These are phyloP conservation scores for Aphelocoma californica DNA, from an alignment of 2,797 vertebrate genomes.

Conservation along the genomic window DNA sequence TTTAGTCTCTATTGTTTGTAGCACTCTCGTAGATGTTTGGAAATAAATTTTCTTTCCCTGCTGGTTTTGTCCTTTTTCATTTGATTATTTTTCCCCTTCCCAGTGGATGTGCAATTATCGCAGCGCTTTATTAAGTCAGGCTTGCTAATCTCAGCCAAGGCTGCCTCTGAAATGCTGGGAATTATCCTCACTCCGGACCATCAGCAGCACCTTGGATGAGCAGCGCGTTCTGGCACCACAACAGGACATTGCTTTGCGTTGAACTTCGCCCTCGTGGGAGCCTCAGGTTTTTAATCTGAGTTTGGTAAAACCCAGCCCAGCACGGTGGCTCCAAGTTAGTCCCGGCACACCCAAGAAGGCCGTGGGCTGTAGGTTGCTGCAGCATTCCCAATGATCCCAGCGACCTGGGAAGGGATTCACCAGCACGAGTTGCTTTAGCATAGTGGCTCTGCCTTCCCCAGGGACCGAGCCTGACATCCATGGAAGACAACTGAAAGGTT, in stretches of 20 bases:
- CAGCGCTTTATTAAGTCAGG: not conserved
- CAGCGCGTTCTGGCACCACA: not conserved
- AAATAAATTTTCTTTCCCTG: conserved; percentile 79
- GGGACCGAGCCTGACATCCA: not conserved
- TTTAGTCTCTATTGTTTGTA: conserved; percentile 75
- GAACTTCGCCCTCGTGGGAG: not conserved
- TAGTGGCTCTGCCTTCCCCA: not conserved
- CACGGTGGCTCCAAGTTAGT: rapidly evolving
- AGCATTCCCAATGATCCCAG: not conserved
- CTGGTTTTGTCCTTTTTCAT: conserved; percentile 74
- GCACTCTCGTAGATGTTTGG: conserved; percentile 69
- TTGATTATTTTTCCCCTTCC: conserved; percentile 23
- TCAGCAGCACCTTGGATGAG: not conserved
- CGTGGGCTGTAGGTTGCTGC: not conserved
- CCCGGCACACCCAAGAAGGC: rapidly evolving
- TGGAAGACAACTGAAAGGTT: not conserved
- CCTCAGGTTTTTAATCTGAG: not conserved
- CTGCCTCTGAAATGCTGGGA: conserved; percentile 1
- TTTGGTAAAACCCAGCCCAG: not conserved
- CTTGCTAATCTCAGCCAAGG: not conserved
- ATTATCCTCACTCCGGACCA: not conserved
- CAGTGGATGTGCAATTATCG: not conserved
- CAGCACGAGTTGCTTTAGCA: rapidly evolving
- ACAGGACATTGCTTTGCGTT: not conserved
- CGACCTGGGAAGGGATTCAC: not conserved